These are phyloP conservation scores for Uria aalge DNA, from an alignment of 2,113 vertebrate species.

Conservation along the genomic window DNA sequence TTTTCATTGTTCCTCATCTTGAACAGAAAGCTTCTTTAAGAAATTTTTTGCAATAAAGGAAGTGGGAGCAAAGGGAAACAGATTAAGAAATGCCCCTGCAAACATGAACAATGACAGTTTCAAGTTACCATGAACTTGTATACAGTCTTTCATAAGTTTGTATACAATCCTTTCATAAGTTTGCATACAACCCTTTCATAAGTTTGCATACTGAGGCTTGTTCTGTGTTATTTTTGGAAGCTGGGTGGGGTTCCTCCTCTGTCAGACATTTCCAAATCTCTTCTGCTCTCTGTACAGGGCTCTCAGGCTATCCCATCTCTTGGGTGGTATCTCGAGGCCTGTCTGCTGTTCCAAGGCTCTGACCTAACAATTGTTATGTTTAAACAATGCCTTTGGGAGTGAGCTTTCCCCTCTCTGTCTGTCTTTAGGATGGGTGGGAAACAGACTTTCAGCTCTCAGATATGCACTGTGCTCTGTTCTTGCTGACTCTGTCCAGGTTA, in stretches of 20 bases:
- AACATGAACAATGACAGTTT: background rate
- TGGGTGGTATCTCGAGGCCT: slow-evolving; percentile 22
- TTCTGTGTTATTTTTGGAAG: slow-evolving; percentile 38
- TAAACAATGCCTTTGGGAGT: background rate
- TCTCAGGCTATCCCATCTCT: background rate
- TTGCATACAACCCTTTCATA: background rate
- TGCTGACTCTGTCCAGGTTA: slow-evolving; percentile 7
- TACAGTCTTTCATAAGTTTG: background rate
- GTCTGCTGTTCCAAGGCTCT: slow-evolving; percentile 4
- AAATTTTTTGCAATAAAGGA: background rate
- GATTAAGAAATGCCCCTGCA: background rate
- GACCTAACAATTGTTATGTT: background rate
- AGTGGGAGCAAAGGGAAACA: background rate
- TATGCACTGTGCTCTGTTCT: background rate
- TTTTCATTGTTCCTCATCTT: background rate
- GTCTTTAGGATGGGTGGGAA: background rate
- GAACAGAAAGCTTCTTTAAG: background rate
- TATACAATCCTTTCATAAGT: background rate
- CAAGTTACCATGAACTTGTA: background rate
- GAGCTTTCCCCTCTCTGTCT: background rate
- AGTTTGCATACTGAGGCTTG: background rate
- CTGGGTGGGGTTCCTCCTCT: background rate
- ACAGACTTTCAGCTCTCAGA: background rate
- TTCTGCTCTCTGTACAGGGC: background rate
- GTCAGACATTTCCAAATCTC: background rate